Base-by-base conservation (phyloP, 2,797 vertebrate genomes). In the Enteromius argenteus region DNA sequence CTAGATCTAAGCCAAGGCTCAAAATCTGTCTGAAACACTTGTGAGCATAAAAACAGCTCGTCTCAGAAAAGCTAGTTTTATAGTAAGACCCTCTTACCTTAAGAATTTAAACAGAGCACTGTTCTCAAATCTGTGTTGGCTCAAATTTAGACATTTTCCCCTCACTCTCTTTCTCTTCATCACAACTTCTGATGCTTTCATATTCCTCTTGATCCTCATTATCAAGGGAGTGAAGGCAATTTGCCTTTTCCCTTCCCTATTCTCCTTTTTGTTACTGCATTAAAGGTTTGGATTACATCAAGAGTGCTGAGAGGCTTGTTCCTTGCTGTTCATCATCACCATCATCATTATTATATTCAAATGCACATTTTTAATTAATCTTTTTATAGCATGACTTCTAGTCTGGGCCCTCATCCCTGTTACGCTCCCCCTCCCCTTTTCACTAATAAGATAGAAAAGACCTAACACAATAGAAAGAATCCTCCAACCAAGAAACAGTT, bases 331-430 rank as follows among this genome's bases (percentile, higher is more conserved):
- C 75, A 75, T 42, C 74, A 84, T 46, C 44, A 11, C 82, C 87
- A 44, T 44, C 42, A 11, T 80, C 42, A 58, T 62, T 71, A 90
- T 80, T 87, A 87, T 62, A 89, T 91, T 88, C 83, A 88, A 90
- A 87, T 60, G 56, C 91, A 92, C 87, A 91, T 90, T 93, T 94
- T 92, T 93, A 93, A 95, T 93, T 86, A 89, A 90, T 90, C 90
- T 92, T 93, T 95, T 94, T 93, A 92, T 91, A 93, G 86, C 85
- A 0, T 11, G 69, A 85, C 89, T 88, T 11, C 84, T 84, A 91
- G 89, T 46, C 84, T 86, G 80, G 89, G 84, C 67, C 37, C 53
- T 67, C 58, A 78, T 73, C 60, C 78, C 79, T 30, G 15, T 81
- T 76, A 74, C 51, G 46, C 84, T 80, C 84, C 62, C 62, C 72